Base-by-base conservation (phyloP, 2,113 vertebrate species). In the Mirounga angustirostris region DNA sequence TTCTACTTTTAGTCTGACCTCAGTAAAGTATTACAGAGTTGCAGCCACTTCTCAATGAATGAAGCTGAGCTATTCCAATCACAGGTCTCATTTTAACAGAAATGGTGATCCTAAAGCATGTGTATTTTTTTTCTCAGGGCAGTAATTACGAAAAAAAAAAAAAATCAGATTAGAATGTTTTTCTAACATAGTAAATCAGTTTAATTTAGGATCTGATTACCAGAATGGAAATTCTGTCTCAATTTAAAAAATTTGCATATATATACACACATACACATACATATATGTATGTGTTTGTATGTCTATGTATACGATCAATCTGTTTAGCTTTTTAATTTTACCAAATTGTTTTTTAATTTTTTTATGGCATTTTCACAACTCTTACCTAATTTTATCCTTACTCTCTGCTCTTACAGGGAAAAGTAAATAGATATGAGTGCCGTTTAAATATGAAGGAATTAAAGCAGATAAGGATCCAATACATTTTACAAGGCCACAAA, bases 1-100 rank as follows among this genome's bases (percentile, higher is more conserved):
- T 89, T 91, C 78, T 96, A 87, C 90, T 94, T 97, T 89, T 73
- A 97, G 58, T 79, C 46, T 96, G 86, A 58, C 69, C 83, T 84
- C 79, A 90, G 54, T 92, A 90, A 83, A 74, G 22, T 59, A 86
- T 63, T 83, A 52, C 26, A 86, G 73, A 93, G n/a, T 73, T 93
- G 52, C 0, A 85, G 85, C 0, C 43, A 43, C 58, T 85, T 96
- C 40, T 73, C 92, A 89, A 61, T 67, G 78, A 93, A n/a, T 67
- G 78, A 93, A n/a, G 78, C 5, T 58, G 74, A 74, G 33, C 24
- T 85, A 86, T 61, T 95, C 81, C 93, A 73, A 89, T 81, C 21
- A 80, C 40, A 92, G 54, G 10, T 92, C 36, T 94, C 54, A 80
- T 74, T 97, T 97, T 26, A 86, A 79, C 18, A 94, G 12, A 83